phyloP scores from a whole-genome alignment of 2,113 vertebrate genomes.

The Pyrgilauda ruficollis region DNA sequence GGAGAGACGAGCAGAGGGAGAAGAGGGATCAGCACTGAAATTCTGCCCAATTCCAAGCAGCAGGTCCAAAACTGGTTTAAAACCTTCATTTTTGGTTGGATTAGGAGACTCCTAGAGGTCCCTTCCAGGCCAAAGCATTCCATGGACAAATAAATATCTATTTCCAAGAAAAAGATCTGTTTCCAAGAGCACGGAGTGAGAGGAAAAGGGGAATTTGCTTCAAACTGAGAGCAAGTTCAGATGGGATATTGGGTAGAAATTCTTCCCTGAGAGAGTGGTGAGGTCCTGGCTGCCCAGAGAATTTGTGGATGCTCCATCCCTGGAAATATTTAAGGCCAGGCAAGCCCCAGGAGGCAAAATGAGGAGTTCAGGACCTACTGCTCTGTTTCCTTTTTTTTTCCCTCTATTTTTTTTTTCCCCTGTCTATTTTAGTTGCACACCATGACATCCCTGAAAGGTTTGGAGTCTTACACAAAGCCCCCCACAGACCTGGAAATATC shows the following conservation, averaged over 20 bases:
- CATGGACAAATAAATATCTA: background rate
- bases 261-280: background rate
- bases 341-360: background rate
- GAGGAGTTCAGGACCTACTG: background rate
- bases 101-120: background rate
- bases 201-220: background rate
- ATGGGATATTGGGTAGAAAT: background rate
- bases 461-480: background rate
- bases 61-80: background rate
- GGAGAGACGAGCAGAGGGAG: background rate
- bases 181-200: background rate
- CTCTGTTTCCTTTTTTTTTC: background rate
- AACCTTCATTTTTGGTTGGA: background rate
- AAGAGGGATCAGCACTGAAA: background rate
- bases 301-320: background rate
- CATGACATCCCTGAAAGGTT: background rate
- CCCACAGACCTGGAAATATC: background rate
- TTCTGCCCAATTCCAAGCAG: background rate
- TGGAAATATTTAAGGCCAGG: background rate
- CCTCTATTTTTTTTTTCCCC: background rate
- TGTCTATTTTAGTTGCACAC: background rate
- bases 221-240: background rate
- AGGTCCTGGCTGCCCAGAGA: background rate
- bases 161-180: background rate
- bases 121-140: background rate